Base-by-base conservation (phyloP, 2,888 invertebrate species). In the Toxonevra muliebris region DNA sequence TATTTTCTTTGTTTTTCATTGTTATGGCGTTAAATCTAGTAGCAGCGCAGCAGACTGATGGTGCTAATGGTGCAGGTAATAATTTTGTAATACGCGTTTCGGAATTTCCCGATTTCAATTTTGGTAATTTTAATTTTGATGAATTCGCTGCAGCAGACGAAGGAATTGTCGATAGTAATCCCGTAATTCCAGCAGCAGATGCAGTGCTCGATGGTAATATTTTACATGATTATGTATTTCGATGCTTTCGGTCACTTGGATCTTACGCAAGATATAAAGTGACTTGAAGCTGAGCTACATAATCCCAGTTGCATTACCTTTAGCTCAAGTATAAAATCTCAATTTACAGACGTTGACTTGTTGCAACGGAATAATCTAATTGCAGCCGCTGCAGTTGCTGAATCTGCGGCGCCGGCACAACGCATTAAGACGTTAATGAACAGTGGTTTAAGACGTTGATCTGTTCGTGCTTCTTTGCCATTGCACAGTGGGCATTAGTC, bases 401-500 rank as follows among this genome's bases (percentile, higher is more conserved):
- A 76, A 67, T 70, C 72, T n/a, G 78, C 80, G 4, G 73, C 76
- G 30, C 81, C 81, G 13, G 60, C 76, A 55, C 77, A 76, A 64
- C 76, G 76, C 15, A 71, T 77, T 4, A 76, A 78, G 17, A 63
- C 71, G 55, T 75, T 74, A 64, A 77, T 78, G 75, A 81, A 82
- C 65, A 81, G 81, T 41, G 82, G 80, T 2, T 73, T 81, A 48
- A 60, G 70, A 50, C 55, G 65, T 17, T 58, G 65, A 42, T 65
- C 9, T 52, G 19, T 64, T 42, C 9, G n/a, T 43, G 58, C 40
- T 13, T 30, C 40, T 13, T 30, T 30, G 30, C 7, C 7, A 30
- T 30, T 7, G 30, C 30, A 30, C 30, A 30, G 30, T 30, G 30
- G 30, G 30, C 30, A 30, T 30, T 30, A 30, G n/a, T n/a, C n/a